Base-by-base conservation (phyloP, 1,140 invertebrate genomes). In the Sesamia nonagrioides region DNA sequence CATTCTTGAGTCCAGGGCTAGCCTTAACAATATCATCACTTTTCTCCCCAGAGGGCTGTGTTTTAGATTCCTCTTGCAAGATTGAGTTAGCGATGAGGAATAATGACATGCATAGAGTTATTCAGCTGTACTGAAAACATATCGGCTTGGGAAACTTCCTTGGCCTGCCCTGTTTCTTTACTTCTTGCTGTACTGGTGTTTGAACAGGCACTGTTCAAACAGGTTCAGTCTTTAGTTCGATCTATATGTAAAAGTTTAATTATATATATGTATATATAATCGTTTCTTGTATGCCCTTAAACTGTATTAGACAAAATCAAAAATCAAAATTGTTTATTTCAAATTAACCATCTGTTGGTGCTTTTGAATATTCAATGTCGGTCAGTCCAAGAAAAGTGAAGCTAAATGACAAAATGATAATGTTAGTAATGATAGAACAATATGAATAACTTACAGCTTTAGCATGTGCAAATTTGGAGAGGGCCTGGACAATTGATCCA, bases 401-500 rank as follows among this genome's bases (percentile, higher is more conserved):
- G n/a, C n/a, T n/a, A n/a, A n/a, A n/a, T n/a, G n/a, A n/a, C n/a
- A n/a, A 56, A 6, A 27, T 11, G 2, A 56, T 21, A 61, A 6
- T 61, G 2, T 3, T 40, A 40, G 37, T 6, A 1, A 40, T 8
- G 6, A 40, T 40, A 40, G 6, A 40, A 40, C 6, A 40, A 40
- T 40, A 40, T 40, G 37, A 8, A 40, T 40, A 61, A 93, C 94
- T 91, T 85, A 95, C 94, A 82, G 95, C 93, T 90, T 94, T 95
- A 85, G 94, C 94, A 84, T 95, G 94, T 72, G 94, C 87, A 89
- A 92, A 94, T 76, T 95, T 95, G 52, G 95, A 95, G 15, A 97
- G 96, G 0, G 96, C 96, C 92, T 97, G 97, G 80, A 98, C 97
- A 76, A 96, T 96, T 84, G 96, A 96, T 0, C 97, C 97, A 18